Evolutionary conservation across 2,888 invertebrate genomes (phyloP), one percentile per base, ranked within the genome.

Genomic region (Odontocerum albicorne): DNA sequence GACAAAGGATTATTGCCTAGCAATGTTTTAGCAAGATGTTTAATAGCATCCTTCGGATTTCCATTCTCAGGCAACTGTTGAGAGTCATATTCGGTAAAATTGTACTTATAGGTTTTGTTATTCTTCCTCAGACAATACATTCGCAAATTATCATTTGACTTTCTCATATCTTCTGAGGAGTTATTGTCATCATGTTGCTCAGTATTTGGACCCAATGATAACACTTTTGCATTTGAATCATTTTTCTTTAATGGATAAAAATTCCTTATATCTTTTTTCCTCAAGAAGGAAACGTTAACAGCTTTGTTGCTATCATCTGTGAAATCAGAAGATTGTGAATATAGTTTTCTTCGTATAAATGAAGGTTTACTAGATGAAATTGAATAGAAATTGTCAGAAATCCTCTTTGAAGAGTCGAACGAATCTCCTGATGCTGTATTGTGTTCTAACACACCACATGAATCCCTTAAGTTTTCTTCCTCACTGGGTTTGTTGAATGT

Each of bases 281-380:
- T 44, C 8, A 51, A 44, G 16, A 51, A 51, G 3, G 51, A 51
- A 7, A 21, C 6, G 16, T 51, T 31, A n/a, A 35, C 3, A 4
- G 36, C 7, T 44, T 38, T 42, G 12, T 13, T 50, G 1, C 38
- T 44, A 19, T 44, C 31, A 4, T 44, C 44, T 6, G 27, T 32
- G 20, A 44, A 51, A 31, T 51, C 38, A 12, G 51, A 51, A 15
- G 32, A 10, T 35, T 33, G 43, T 8, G 51, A 51, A 31, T 51
- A 51, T 15, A 51, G 31, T 19, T 51, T 51, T 13, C 51, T 40
- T 3, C 51, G 51, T 27, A 44, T 38, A 21, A 51, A 51, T 12
- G 51, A 51, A 12, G 51, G 51, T 31, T 51, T 51, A 15, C 15
- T 38, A 6, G 21, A 13, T 7, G 36, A 47, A 4, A 16, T 16